Base-by-base conservation (phyloP, 2,888 invertebrate genomes). In the Lingula anatina region DNA sequence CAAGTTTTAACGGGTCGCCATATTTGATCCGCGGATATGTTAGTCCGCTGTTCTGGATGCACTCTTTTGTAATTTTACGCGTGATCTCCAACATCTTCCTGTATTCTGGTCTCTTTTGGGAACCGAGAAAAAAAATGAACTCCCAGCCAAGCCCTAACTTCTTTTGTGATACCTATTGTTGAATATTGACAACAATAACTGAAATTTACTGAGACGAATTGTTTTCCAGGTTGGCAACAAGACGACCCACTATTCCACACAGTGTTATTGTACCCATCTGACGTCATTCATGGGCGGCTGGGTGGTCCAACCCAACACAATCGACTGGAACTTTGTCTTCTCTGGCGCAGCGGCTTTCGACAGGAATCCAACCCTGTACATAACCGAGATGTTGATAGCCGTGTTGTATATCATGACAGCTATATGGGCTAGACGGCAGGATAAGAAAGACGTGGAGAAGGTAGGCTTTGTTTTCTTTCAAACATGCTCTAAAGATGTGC, bases 271-370 rank as follows among this genome's bases (percentile, higher is more conserved):
- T 51, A 66, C 50, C 47, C 81, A 81, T 55, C 56, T 80, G 61
- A 79, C 80, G 12, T 66, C 73, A 25, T 81, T 80, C 56, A 76
- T 75, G 3, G 73, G 74, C 3, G 79, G 78, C 24, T 77, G 78
- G 62, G 71, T 75, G n/a, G 75, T 79, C 1, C 68, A 72, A 18
- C 80, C 80, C 1, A 80, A 80, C 61, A 68, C 74, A 15, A 76
- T 81, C 12, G 77, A 81, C 66, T 81, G 78, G 65, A 67, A 71
- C 54, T 79, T 75, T 56, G 77, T 81, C 5, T 78, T 80, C 51
- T 67, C 71, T 27, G 74, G 81, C 60, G 15, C 15, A 15, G 66
- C 70, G 20, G 74, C 71, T 50, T 79, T 81, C 62, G 56, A 61
- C 35, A 73, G 75, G 54, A 81, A 81, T 58, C 70, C 77, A 2